Base-by-base conservation (phyloP, 2,113 vertebrate species). In the Ammodytes dubius region DNA sequence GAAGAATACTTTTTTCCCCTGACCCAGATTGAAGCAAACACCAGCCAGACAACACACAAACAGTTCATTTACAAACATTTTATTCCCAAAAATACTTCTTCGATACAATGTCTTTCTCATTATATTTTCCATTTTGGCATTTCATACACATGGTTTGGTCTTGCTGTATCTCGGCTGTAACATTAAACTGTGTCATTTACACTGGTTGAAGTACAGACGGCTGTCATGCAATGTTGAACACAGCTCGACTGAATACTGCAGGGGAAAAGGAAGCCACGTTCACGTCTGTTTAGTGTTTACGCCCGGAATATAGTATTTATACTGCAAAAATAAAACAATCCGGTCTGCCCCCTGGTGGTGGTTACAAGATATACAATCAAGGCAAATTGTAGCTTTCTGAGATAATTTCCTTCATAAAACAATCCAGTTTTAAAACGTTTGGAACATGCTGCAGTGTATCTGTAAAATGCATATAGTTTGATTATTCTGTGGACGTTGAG, bases 41-140 rank as follows among this genome's bases (percentile, higher is more conserved):
- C 3, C 4, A 52, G 12, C 40, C 72, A 78, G 40, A 58, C 60
- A n/a, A 63, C 70, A 86, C 59, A 77, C 78, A 61, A 17, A 27
- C 27, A 27, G 35, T 54, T 82, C 58, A 81, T 6, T 83, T 83
- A 77, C 52, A 87, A 90, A 89, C 76, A 81, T 10, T 88, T 88
- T 89, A 85, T 82, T 91, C 77, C 82, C 79, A 89, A 88, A 91
- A 90, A 90, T 92, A 90, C 74, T 83, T 73, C n/a, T 19, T 59
- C 37, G 2, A 27, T 27, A 27, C 15, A 8, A 50, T 50, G 15
- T 14, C 4, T 56, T 54, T 19, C 27, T 35, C 27, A 27, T 39
- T 59, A 17, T 13, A 37, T 46, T 45, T 70, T 77, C 49, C 74
- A 47, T 75, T 85, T 89, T 87, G 75, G 83, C 85, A 50, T 52